These are phyloP conservation scores for Xanthostigma xanthostigma DNA, from an alignment of 2,888 invertebrate species.

Conservation along the genomic window DNA sequence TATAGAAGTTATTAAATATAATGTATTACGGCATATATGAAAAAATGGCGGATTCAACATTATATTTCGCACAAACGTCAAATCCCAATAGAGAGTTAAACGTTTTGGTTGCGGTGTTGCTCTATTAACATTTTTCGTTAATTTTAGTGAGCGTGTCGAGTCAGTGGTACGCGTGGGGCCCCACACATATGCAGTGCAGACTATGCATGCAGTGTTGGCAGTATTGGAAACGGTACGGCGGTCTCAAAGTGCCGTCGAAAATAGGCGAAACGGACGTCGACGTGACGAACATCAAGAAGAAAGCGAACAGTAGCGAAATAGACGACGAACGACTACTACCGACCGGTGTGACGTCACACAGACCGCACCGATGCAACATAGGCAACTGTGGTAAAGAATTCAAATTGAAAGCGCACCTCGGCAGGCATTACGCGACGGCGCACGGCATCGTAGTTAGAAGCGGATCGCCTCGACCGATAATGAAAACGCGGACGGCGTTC, in stretches of 20 bases:
- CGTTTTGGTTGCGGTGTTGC: too few species aligned
- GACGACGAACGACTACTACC: conserved; percentile 35
- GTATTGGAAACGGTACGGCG: conserved; percentile 98
- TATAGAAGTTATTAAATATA: too few species aligned
- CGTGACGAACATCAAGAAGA: conserved; percentile 27
- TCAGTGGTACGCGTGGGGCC: conserved; percentile 97
- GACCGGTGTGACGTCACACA: conserved; percentile 42
- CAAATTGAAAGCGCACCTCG: conserved; percentile 86
- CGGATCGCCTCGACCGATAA: conserved; percentile 77
- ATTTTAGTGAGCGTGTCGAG: conserved; percentile 51
- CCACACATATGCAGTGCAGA: conserved; percentile 81
- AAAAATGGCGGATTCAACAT: too few species aligned
- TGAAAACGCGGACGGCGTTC: conserved; percentile 95
- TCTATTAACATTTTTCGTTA: conserved; percentile 3
- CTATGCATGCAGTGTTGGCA: conserved; percentile 90
- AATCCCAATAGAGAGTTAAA: too few species aligned
- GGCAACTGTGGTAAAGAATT: conserved; percentile 91
- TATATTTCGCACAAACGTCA: too few species aligned
- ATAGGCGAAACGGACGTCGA: conserved; percentile 33
- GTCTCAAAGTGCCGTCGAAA: conserved; percentile 65
- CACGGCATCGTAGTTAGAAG: conserved; percentile 66
- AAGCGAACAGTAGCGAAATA: conserved; percentile 26
- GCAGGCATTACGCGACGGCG: conserved; percentile 79
- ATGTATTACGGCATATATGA: too few species aligned
- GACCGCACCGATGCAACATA: conserved; percentile 80